These are phyloP conservation scores for Brassicogethes aeneus DNA, from an alignment of 2,888 invertebrate species.

Conservation along the genomic window DNA sequence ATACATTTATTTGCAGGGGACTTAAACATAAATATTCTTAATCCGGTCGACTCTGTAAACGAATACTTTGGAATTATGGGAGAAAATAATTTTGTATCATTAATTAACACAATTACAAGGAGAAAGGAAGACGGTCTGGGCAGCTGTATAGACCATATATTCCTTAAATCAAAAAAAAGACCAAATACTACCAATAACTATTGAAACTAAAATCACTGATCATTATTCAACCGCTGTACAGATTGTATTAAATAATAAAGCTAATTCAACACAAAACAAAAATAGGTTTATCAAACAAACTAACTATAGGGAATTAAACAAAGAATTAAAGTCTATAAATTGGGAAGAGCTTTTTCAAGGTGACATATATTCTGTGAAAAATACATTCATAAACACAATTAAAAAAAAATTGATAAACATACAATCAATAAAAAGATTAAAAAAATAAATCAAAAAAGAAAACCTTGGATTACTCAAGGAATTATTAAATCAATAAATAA, in stretches of 20 bases:
- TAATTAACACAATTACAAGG: background rate
- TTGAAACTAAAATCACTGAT: background rate
- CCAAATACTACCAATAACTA: background rate
- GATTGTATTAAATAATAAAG: background rate
- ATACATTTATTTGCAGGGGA: too few relatives aligned
- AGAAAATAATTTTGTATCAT: background rate
- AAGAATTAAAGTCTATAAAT: background rate
- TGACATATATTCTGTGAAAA: background rate
- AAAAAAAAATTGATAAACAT: background rate
- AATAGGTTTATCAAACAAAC: background rate
- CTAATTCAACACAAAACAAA: background rate
- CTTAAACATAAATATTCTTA: conserved; percentile 1
- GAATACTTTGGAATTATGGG: background rate
- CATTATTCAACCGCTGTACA: too few relatives aligned
- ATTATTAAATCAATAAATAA: background rate
- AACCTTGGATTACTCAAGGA: background rate
- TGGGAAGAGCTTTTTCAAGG: background rate
- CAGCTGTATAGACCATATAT: background rate
- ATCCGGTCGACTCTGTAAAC: background rate
- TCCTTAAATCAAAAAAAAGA: background rate
- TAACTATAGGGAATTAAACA: background rate
- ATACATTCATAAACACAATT: background rate
- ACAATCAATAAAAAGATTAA: background rate
- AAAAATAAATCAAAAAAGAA: background rate
- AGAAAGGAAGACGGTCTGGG: background rate